Evolutionary conservation across 2,797 vertebrate species (phyloP).

Genomic region (Kryptolebias ocellatus): DNA sequence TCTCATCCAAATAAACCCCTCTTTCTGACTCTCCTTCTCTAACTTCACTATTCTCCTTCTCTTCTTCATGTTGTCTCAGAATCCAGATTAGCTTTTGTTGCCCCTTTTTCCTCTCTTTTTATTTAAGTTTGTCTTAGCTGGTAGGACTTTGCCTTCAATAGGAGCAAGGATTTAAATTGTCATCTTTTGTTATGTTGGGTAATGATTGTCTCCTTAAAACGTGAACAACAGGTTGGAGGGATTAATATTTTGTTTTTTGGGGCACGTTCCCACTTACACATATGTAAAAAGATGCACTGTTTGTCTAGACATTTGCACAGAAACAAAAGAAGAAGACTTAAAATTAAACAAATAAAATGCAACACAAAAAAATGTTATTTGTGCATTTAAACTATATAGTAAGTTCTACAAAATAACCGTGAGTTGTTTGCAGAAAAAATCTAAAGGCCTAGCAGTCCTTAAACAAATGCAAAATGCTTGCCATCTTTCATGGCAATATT

Average conservation of each 20-base stretch:
- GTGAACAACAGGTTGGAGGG: conserved; percentile 50
- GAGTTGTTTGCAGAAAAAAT: too few relatives aligned
- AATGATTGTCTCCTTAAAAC: conserved; percentile 72
- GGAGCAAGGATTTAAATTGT: conserved; percentile 80
- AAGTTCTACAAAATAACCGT: too few relatives aligned
- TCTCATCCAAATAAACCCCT: conserved; percentile 66
- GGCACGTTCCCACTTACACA: conserved; percentile 7
- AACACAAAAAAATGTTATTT: background rate
- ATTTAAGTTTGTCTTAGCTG: conserved; percentile 57
- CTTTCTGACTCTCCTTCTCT: conserved; percentile 52
- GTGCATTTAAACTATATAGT: too few relatives aligned
- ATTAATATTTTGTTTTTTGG: conserved; percentile 40
- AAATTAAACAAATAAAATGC: background rate
- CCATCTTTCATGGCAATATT: too few relatives aligned
- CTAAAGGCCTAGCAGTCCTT: too few relatives aligned
- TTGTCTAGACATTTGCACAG: background rate
- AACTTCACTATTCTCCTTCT: conserved; percentile 61
- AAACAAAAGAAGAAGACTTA: background rate
- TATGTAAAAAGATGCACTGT: background rate
- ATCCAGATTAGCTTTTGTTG: conserved; percentile 65
- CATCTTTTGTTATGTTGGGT: conserved; percentile 69
- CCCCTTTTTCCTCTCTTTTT: conserved; percentile 38
- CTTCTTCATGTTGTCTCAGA: conserved; percentile 59
- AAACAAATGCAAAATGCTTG: too few relatives aligned
- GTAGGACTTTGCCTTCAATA: conserved; percentile 64